Evolutionary conservation across 2,888 invertebrate genomes (phyloP).

Genomic region (Chrysotoxum bicinctum): DNA sequence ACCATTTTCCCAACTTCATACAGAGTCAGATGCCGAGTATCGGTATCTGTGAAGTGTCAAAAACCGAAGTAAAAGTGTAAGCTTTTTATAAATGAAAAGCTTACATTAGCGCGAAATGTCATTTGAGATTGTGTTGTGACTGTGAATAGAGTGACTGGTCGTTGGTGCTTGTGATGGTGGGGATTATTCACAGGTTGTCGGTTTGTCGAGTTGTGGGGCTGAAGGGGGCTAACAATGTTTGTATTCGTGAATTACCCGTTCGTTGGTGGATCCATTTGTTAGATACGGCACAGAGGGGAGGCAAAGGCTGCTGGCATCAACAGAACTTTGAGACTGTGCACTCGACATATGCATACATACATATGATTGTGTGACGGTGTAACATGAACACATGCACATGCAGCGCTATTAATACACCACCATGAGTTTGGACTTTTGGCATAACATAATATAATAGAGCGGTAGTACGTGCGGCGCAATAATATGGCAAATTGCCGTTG

Average conservation of each 20-base stretch:
- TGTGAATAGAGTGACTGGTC: neutral
- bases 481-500: constrained; percentile 65
- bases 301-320: constrained; percentile 28
- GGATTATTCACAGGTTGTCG: neutral
- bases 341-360: neutral
- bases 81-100: constrained; percentile 41
- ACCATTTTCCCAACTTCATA: constrained; percentile 42
- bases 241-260: constrained; percentile 24
- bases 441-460: constrained; percentile 52
- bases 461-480: constrained; percentile 61
- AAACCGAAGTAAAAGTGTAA: constrained; percentile 26
- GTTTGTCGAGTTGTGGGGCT: neutral
- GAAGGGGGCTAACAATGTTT: neutral
- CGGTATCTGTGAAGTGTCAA: constrained; percentile 37
- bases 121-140: constrained; percentile 2
- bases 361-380: constrained; percentile 41
- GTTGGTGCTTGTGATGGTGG: neutral
- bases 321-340: constrained; percentile 12
- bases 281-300: constrained; percentile 1
- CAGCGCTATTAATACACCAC: constrained; percentile 50
- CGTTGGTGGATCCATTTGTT: constrained; percentile 20
- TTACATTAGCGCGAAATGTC: constrained; percentile 34
- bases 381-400: constrained; percentile 49
- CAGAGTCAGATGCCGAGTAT: neutral
- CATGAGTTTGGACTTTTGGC: constrained; percentile 41